Evolutionary conservation across 2,113 vertebrate species (phyloP).

Genomic region (Atrichornis clamosus): DNA sequence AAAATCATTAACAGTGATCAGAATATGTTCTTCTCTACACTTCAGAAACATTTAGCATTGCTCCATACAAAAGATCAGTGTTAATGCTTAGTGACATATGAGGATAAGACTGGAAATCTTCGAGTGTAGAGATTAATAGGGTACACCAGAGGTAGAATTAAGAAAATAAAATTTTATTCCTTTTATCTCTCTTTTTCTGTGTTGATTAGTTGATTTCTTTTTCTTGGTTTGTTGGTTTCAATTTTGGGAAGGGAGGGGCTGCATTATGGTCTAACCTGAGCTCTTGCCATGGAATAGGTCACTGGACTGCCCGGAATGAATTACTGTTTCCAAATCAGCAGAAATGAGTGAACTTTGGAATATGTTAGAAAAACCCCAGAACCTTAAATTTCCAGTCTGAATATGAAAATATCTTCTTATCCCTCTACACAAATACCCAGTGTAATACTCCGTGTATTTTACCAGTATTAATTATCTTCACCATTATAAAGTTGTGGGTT

Average conservation of each 20-base stretch:
- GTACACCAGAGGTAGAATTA: neutral
- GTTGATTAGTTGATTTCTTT: neutral
- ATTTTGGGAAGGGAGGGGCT: neutral
- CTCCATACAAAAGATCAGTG: neutral
- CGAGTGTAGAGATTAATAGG: neutral
- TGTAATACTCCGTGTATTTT: neutral
- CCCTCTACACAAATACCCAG: neutral
- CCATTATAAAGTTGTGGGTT: neutral
- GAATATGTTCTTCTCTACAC: neutral
- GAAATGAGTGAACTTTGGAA: neutral
- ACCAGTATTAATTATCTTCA: neutral
- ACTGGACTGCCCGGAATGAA: neutral
- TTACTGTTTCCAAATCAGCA: neutral
- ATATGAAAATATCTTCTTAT: neutral
- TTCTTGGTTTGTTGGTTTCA: neutral
- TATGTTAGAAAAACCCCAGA: neutral
- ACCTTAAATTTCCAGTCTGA: neutral
- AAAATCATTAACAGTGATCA: neutral
- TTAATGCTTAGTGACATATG: neutral
- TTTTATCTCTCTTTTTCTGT: neutral
- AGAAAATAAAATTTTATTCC: neutral
- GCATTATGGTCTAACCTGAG: neutral
- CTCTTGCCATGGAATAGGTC: neutral
- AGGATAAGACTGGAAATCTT: neutral
- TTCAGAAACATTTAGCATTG: neutral